These are phyloP conservation scores for Halcyon senegalensis DNA, from an alignment of 2,113 vertebrate species.

Conservation along the genomic window DNA sequence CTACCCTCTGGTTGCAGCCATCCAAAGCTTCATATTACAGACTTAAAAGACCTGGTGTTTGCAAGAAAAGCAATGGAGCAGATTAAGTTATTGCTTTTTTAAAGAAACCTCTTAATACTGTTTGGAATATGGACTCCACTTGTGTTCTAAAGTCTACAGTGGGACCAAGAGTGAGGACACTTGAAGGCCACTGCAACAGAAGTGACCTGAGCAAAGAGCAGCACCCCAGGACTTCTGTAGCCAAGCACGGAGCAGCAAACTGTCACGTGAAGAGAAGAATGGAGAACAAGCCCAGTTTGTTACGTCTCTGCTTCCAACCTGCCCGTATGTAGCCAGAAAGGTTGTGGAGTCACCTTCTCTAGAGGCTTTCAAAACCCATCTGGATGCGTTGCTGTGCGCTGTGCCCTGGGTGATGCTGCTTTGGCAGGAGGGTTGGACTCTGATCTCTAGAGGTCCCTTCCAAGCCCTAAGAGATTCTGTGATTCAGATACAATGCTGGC, in stretches of 20 bases:
- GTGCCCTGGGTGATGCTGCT: no score
- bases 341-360: no score
- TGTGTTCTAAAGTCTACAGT: neutral
- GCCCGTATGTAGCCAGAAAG: neutral
- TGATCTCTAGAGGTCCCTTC: no score
- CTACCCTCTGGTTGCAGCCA: no score
- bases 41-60: neutral
- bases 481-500: neutral
- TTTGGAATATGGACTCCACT: neutral
- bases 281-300: neutral
- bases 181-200: neutral
- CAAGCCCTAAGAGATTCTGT: no score
- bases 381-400: no score
- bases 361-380: neutral
- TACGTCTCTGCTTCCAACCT: neutral
- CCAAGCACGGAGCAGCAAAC: neutral
- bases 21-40: neutral
- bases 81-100: neutral
- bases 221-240: neutral
- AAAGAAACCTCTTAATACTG: neutral
- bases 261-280: neutral
- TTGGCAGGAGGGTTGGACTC: no score
- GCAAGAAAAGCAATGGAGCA: neutral
- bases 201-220: neutral
- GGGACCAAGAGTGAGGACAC: neutral